Conservation (phyloP, 1,140 invertebrate species). For the Drosophila kikkawai region DNA sequence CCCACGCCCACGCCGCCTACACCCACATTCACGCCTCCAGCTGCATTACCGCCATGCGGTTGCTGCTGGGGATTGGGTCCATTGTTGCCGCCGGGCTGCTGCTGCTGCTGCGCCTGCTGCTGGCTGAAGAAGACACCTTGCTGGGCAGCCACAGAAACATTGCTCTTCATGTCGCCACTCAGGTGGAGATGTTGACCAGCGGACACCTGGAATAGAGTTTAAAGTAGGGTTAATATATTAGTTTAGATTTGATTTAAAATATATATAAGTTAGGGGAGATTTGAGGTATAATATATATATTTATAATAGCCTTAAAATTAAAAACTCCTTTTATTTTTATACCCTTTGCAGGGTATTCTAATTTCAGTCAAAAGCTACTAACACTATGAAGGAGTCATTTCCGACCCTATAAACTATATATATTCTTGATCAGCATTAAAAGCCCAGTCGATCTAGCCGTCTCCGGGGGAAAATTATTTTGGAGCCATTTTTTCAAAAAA, state of each 20-base stretch:
- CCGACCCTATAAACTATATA: too few species aligned
- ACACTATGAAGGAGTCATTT: too few species aligned
- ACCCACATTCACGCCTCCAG: conserved; percentile 80
- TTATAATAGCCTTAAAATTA: too few species aligned
- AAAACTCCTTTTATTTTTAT: too few species aligned
- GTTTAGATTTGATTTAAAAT: conserved; percentile 13
- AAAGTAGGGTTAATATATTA: not conserved
- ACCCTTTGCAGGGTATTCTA: too few species aligned
- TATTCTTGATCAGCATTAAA: too few species aligned
- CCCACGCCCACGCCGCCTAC: conserved; percentile 32
- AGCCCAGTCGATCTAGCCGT: too few species aligned
- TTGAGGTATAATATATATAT: not conserved
- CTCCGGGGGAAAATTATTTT: too few species aligned
- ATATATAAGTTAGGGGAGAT: not conserved
- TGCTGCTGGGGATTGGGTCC: conserved; percentile 68
- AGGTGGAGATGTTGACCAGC: conserved; percentile 92
- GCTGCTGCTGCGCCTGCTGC: conserved; percentile 84
- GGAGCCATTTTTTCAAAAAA: too few species aligned
- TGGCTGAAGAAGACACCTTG: conserved; percentile 92
- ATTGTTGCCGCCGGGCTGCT: conserved; percentile 60
- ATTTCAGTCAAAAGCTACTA: not conserved
- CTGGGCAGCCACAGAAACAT: conserved; percentile 91
- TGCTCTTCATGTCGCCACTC: conserved; percentile 88
- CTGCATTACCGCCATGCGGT: conserved; percentile 57
- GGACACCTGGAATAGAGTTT: conserved; percentile 87